Conservation (phyloP, 2,797 vertebrate genomes). For the Netta rufina region DNA sequence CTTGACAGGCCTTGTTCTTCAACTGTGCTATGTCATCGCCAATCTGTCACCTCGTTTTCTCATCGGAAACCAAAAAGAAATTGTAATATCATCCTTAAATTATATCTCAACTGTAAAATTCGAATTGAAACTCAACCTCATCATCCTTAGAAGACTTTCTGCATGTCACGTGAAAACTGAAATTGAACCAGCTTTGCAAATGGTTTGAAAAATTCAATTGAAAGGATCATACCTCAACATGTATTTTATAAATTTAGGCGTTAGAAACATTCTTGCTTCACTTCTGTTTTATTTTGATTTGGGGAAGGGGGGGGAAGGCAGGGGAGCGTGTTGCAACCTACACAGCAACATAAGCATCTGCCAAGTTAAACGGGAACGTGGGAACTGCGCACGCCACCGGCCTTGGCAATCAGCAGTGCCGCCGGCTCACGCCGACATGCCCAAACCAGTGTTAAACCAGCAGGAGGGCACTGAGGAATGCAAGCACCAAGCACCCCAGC, state of each 20-base stretch:
- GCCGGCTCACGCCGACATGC: fast-evolving
- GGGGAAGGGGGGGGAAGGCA: too few relatives aligned
- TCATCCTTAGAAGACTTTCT: background rate
- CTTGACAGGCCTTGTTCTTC: background rate
- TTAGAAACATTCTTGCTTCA: background rate
- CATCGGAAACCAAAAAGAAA: background rate
- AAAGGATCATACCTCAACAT: background rate
- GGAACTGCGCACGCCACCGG: background rate
- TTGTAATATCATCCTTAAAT: background rate
- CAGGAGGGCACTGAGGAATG: fast-evolving
- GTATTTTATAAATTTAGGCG: background rate
- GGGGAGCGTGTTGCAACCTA: background rate
- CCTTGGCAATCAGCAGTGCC: background rate
- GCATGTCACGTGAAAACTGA: background rate
- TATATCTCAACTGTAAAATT: background rate
- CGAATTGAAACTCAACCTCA: background rate
- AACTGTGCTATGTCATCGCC: background rate
- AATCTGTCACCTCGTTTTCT: background rate
- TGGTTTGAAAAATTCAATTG: background rate
- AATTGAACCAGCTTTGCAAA: background rate
- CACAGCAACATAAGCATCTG: background rate
- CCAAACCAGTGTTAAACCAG: background rate
- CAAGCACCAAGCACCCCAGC: background rate
- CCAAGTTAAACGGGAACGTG: background rate
- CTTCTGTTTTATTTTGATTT: background rate